Evolutionary conservation across 2,888 invertebrate genomes (phyloP), one percentile per base, ranked within the genome.

Genomic region (Poecilus cupreus): DNA sequence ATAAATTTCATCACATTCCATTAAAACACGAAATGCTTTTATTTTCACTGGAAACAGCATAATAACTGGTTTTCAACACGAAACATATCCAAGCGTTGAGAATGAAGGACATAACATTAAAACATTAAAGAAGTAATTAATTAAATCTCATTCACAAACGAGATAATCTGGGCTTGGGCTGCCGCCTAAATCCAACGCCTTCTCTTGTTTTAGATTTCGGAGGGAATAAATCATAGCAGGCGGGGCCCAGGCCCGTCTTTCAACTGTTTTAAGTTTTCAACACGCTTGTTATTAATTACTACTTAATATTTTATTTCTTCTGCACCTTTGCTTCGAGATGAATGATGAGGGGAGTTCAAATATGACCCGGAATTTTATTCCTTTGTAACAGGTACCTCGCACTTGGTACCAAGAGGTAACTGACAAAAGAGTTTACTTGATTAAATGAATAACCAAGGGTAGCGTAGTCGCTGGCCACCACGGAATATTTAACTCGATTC

Each of bases 81-180:
- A 57, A 57, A 26, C 22, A 57, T 22, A 24, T 22, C 2, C 24
- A 26, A n/a, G n/a, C 13, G 43, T 11, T 2, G 43, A n/a, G 43
- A n/a, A 43, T 43, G 43, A 43, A 43, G 43, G 43, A 43, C 43
- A 13, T 8, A 32, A 32, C n/a, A 43, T 43, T 43, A 43, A 24
- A 22, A 57, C 57, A 26, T 2, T 57, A 57, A 57, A 57, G 57
- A 24, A 57, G 22, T 22, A 57, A 57, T 57, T 57, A 24, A 57
- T 57, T 10, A 57, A 57, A 24, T 57, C 24, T 43, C 51, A 51
- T 51, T 51, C 51, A 51, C 2, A 18, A 43, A 32, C 43, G 43
- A 43, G 43, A 43, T 43, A 43, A 43, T 13, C 43, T 13, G n/a
- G 43, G 43, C 11, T 51, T 51, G 10, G 20, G 51, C 51, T 16